Conservation (phyloP, 2,113 vertebrate species). For the Sphaerodactylus townsendi region DNA sequence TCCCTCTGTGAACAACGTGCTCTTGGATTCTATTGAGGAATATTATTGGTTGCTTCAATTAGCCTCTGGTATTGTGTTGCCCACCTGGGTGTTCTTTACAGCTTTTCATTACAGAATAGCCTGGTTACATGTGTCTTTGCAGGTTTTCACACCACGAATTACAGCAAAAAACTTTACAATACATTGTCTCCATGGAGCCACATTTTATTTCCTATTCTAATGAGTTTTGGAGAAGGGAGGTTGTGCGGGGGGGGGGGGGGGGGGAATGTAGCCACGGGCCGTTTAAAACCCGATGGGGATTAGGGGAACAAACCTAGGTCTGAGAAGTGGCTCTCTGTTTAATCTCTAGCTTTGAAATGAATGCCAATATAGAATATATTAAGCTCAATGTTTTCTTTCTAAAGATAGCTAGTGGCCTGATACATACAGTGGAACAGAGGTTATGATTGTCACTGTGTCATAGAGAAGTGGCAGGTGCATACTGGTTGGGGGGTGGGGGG, state of each 20-base stretch:
- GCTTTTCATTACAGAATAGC: slow-evolving; percentile 43
- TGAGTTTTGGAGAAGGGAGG: slow-evolving; percentile 34
- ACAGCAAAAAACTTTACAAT: slow-evolving; percentile 49
- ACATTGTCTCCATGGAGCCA: slow-evolving; percentile 47
- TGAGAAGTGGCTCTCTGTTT: slow-evolving; percentile 27
- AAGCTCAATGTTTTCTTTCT: slow-evolving; percentile 28
- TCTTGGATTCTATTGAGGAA: slow-evolving; percentile 41
- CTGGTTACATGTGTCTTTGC: slow-evolving; percentile 24
- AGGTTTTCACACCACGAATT: slow-evolving; percentile 31
- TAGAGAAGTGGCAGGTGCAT: slow-evolving; percentile 40
- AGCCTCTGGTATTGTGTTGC: slow-evolving; percentile 46
- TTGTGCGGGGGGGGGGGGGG: background rate
- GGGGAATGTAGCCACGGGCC: slow-evolving; percentile 24
- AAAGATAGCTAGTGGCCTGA: background rate
- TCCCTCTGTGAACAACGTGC: slow-evolving; percentile 30
- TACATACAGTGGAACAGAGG: background rate
- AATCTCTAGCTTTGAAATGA: slow-evolving; percentile 39
- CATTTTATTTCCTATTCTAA: slow-evolving; percentile 52
- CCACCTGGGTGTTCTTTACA: slow-evolving; percentile 61
- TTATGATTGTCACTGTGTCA: background rate
- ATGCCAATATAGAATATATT: slow-evolving; percentile 21
- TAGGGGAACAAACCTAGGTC: slow-evolving; percentile 22
- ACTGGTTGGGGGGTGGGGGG: too few relatives aligned
- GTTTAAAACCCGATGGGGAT: slow-evolving; percentile 31
- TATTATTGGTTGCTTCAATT: slow-evolving; percentile 54